Evolutionary conservation across 2,113 vertebrate genomes (phyloP), one percentile per base, ranked within the genome.

Genomic region (Carettochelys insculpta): DNA sequence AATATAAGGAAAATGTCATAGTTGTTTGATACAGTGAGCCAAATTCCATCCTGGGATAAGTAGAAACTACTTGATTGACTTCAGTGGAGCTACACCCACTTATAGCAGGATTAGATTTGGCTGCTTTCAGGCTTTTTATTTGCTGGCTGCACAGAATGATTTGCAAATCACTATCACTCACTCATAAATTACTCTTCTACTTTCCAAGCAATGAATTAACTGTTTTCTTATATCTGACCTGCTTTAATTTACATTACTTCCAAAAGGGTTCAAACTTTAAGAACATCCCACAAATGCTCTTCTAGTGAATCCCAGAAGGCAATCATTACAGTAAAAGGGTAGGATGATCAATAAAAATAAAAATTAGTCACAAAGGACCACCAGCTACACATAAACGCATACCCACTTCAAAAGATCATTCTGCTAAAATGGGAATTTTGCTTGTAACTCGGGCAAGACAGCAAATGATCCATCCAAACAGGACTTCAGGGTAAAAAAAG

Each of bases 261-360:
- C 77, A 87, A 94, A 82, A 45, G 10, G 22, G 78, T 96, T 93
- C 85, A 76, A 96, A 94, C 90, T 93, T 58, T 41, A 91, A 90
- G 84, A 93, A 92, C 73, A 25, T 75, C 88, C 43, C 78, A 95
- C 43, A 89, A 61, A 87, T 89, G 87, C 80, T 95, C 75, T 47
- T 82, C 83, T 51, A 80, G 80, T 73, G 75, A 89, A 48, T 89
- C 51, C 47, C 83, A 89, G 43, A 54, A 68, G 53, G 53, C 29
- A 94, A 85, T 91, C 51, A 27, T 8, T 80, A 14, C 34, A 92
- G 19, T 0, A 3, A 7, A 80, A 80, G 91, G 84, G 82, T 8
- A 83, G 83, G 85, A 91, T 71, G 85, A 85, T 19, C 92, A 94
- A 90, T 82, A 29, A 89, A 87, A 92, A 82, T 47, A 91, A 54